Evolutionary conservation across 2,888 invertebrate genomes (phyloP).

Genomic region (Agriotes lineatus): DNA sequence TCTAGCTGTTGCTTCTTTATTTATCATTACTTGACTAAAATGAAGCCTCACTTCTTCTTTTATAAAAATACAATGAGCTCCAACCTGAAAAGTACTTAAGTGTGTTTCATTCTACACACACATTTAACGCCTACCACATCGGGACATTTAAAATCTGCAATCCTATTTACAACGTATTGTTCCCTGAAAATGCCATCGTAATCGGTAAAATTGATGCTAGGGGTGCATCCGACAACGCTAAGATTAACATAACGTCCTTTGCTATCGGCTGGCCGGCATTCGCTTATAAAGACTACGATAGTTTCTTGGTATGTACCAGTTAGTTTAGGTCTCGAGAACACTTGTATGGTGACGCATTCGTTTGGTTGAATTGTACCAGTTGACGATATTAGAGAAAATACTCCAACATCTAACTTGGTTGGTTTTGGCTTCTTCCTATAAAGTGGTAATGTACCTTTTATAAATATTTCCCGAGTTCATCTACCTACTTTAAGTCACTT

Average conservation of each 20-base stretch:
- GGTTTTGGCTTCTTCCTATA: constrained; percentile 47
- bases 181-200: constrained; percentile 72
- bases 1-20: constrained; percentile 55
- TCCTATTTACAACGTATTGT: constrained; percentile 69
- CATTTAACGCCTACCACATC: constrained; percentile 17
- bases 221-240: constrained; percentile 70
- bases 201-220: constrained; percentile 71
- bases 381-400: constrained; percentile 61
- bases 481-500: no score
- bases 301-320: constrained; percentile 60
- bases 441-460: no score
- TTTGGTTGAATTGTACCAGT: constrained; percentile 61
- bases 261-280: constrained; percentile 66
- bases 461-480: no score
- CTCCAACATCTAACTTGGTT: constrained; percentile 57
- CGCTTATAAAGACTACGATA: constrained; percentile 60
- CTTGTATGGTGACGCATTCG: constrained; percentile 57
- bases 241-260: constrained; percentile 68
- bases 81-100: constrained; percentile 57
- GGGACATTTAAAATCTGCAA: constrained; percentile 13
- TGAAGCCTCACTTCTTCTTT: constrained; percentile 60
- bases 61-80: constrained; percentile 60
- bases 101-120: no score
- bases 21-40: constrained; percentile 63
- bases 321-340: constrained; percentile 61